Conservation (phyloP, 2,888 invertebrate genomes). For the Adineta ricciae region DNA sequence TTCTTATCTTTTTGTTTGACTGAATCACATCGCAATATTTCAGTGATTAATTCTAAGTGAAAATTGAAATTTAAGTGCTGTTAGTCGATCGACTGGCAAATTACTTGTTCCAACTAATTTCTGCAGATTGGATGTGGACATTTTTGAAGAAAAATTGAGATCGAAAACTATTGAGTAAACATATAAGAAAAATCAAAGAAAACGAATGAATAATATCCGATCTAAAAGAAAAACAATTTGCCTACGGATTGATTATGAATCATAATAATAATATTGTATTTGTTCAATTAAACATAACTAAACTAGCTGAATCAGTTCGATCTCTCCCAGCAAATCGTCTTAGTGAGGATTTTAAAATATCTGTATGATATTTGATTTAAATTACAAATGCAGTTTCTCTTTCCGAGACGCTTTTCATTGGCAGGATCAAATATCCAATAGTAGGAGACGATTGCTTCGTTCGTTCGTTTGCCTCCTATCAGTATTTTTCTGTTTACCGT, state of each 20-base stretch:
- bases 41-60: conserved; percentile 27
- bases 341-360: not conserved
- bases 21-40: conserved; percentile 25
- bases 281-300: not conserved
- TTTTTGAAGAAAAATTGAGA: not conserved
- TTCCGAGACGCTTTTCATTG: not conserved
- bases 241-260: not conserved
- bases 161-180: not conserved
- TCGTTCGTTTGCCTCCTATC: not conserved
- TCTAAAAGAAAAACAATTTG: not conserved
- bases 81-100: too few species aligned
- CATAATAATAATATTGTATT: not conserved
- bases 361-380: not conserved
- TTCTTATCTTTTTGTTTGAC: conserved; percentile 28
- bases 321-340: not conserved
- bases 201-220: not conserved
- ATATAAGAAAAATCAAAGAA: not conserved
- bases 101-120: not conserved
- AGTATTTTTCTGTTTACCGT: not conserved
- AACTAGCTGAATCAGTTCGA: not conserved
- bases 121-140: not conserved
- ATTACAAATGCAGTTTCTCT: not conserved
- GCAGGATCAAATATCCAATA: not conserved
- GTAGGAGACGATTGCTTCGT: not conserved
- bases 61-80: too few species aligned